Evolutionary conservation across 2,113 vertebrate species (phyloP).

Genomic region (Ranitomeya variabilis): DNA sequence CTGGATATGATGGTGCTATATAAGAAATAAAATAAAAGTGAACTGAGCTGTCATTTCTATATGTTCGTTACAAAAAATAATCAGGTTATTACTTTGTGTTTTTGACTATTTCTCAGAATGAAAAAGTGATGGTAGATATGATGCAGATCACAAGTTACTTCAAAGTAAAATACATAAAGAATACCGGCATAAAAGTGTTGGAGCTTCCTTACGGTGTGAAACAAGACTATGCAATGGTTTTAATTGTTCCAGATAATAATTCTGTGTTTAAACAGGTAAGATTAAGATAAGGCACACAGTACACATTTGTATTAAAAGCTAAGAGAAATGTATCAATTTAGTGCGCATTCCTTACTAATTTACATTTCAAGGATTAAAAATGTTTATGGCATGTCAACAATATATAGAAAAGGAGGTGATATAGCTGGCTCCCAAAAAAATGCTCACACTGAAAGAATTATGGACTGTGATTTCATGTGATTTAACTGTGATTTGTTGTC

Average conservation of each 20-base stretch:
- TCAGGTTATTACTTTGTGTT: not conserved
- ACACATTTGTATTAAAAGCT: not conserved
- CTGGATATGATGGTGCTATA: not conserved
- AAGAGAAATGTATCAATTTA: not conserved
- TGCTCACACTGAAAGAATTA: no score
- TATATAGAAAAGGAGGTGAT: no score
- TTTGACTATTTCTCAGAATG: conserved; percentile 22
- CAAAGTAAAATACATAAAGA: conserved; percentile 14
- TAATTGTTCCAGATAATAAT: conserved; percentile 37
- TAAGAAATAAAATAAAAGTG: not conserved
- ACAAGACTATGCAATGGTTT: conserved; percentile 17
- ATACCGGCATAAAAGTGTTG: conserved; percentile 27
- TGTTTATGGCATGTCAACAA: no score
- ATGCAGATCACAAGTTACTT: conserved; percentile 9
- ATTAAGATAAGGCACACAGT: not conserved
- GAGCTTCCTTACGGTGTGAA: conserved; percentile 33
- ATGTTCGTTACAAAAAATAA: not conserved
- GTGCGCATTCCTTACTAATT: no score
- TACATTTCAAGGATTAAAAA: no score
- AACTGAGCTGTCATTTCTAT: not conserved
- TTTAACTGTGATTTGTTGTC: no score
- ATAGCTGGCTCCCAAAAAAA: no score
- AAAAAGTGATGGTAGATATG: conserved; percentile 40
- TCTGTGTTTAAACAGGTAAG: conserved; percentile 32
- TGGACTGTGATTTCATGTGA: no score